Percentiles rank a stretch among this genome's conserved stretches.
phyloP scores from a whole-genome alignment of 2,797 vertebrate genomes.

The Ptychobarbus kaznakovi region DNA sequence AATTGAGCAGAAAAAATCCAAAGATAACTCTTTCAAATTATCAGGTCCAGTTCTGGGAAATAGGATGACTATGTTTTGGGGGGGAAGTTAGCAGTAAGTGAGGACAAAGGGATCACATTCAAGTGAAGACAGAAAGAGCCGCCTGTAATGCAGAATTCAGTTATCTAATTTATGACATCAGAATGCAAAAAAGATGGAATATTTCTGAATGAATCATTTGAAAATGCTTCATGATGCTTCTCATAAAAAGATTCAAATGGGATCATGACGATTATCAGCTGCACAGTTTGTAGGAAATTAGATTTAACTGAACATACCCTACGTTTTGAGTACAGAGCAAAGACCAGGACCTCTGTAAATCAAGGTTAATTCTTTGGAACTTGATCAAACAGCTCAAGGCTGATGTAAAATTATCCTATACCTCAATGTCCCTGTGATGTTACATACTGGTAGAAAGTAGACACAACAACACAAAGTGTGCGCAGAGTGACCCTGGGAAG shows the following conservation, averaged over 20 bases:
- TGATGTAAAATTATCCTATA: not conserved
- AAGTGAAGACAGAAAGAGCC: not conserved
- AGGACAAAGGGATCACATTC: not conserved
- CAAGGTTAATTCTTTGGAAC: not conserved
- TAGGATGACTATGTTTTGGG: conserved; percentile 5
- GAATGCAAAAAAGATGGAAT: not conserved
- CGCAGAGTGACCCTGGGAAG: conserved; percentile 30
- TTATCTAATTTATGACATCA: conserved; percentile 3
- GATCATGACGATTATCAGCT: not conserved
- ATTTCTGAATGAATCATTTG: conserved; percentile 2
- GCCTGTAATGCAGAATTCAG: not conserved
- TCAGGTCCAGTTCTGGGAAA: conserved; percentile 20
- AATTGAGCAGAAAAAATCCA: not conserved
- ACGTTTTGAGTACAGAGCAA: not conserved
- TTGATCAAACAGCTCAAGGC: conserved; percentile 6
- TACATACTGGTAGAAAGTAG: not conserved
- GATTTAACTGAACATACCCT: conserved; percentile 10
- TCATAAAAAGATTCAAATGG: not conserved
- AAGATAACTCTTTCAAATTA: not conserved
- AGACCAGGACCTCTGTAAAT: not conserved
- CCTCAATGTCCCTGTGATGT: not conserved
- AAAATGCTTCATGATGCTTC: not conserved
- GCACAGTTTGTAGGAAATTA: not conserved
- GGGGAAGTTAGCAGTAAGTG: not conserved
- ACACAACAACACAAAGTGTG: not conserved